phyloP scores from a whole-genome alignment of 2,113 vertebrate species.

The Pontoporia blainvillei region DNA sequence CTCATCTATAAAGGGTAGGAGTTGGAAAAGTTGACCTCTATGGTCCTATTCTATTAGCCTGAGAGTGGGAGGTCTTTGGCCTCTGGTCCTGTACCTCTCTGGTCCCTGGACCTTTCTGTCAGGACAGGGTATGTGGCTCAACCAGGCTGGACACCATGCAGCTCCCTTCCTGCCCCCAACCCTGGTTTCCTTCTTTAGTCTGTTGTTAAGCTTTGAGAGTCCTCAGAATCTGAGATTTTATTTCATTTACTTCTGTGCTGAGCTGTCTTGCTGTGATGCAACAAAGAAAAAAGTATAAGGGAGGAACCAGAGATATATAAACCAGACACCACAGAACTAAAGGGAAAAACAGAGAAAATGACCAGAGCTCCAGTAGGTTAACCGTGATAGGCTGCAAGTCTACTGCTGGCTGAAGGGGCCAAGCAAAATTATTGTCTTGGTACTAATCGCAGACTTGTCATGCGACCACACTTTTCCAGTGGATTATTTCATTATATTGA shows the following conservation, averaged over 20 bases:
- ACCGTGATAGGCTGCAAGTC: not conserved
- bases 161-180: not conserved
- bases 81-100: not conserved
- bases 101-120: not conserved
- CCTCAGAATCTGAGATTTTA: not conserved
- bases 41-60: not conserved
- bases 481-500: not conserved
- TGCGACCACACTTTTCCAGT: not conserved
- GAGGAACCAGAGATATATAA: not conserved
- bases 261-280: not conserved
- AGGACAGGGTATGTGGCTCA: not conserved
- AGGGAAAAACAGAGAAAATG: not conserved
- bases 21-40: not conserved
- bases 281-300: not conserved
- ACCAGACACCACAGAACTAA: not conserved
- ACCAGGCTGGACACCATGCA: not conserved
- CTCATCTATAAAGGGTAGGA: not conserved
- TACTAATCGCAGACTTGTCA: not conserved
- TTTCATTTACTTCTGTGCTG: not conserved
- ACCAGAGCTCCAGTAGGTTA: not conserved
- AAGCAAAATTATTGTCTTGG: not conserved
- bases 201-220: not conserved
- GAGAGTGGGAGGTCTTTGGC: not conserved
- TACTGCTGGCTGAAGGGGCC: not conserved
- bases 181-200: not conserved